A percentile compares a stretch with the other conserved stretches of the same genome.
Evolutionary conservation across 2,888 invertebrate species (phyloP).

Genomic region (Helicoverpa assulta): DNA sequence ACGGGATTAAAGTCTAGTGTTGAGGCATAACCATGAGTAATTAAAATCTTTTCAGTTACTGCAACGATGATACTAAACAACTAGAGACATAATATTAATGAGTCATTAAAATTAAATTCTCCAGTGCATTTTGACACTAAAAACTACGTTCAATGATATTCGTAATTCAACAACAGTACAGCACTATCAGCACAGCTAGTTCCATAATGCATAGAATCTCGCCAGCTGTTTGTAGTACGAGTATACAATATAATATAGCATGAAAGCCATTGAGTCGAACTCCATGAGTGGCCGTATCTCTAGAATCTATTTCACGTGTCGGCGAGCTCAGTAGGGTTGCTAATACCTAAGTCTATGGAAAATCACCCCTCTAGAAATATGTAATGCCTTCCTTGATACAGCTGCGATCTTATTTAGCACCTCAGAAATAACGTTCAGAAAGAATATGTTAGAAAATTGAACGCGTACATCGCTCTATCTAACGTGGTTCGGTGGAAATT

Average conservation of each 20-base stretch:
- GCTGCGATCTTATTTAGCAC: not conserved
- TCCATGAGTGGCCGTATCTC: slow-evolving; percentile 18
- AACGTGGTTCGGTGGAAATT: too few relatives aligned
- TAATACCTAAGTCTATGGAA: slow-evolving; percentile 10
- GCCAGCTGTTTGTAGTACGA: slow-evolving; percentile 8
- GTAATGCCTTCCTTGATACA: not conserved
- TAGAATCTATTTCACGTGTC: slow-evolving; percentile 36
- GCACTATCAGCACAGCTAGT: not conserved
- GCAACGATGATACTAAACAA: too few relatives aligned
- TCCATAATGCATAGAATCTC: not conserved
- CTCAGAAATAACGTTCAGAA: not conserved
- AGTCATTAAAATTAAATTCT: too few relatives aligned
- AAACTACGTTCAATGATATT: too few relatives aligned
- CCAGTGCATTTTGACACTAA: too few relatives aligned
- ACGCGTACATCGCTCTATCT: not conserved
- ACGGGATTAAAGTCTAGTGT: not conserved
- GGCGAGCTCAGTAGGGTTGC: slow-evolving; percentile 7
- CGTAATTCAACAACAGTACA: not conserved
- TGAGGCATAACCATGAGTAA: not conserved
- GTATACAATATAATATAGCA: slow-evolving; percentile 23
- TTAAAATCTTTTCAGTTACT: too few relatives aligned
- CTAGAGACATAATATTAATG: too few relatives aligned
- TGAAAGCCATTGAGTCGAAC: slow-evolving; percentile 20
- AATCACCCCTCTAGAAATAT: not conserved
- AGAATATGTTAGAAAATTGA: not conserved